Evolutionary conservation across 2,888 invertebrate species (phyloP).

Genomic region (Boloria euphrosyne): DNA sequence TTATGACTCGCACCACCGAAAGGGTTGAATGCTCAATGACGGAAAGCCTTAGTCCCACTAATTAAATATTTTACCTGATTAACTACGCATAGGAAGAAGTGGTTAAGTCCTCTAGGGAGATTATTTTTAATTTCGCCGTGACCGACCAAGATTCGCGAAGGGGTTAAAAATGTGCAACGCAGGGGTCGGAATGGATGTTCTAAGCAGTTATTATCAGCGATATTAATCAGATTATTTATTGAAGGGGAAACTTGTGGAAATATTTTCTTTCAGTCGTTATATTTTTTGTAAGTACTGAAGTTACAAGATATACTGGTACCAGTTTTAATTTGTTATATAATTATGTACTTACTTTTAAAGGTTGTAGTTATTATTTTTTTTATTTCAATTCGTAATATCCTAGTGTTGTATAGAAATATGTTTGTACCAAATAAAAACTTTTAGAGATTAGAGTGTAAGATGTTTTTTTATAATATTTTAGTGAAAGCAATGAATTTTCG

Average conservation of each 20-base stretch:
- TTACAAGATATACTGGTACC: too few relatives aligned
- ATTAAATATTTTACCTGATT: constrained; percentile 82
- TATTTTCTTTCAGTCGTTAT: constrained; percentile 21
- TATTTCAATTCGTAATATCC: too few relatives aligned
- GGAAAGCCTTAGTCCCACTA: constrained; percentile 63
- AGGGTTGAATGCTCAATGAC: constrained; percentile 53
- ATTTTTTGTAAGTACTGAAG: too few relatives aligned
- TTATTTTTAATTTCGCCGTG: constrained; percentile 76
- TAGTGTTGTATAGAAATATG: too few relatives aligned
- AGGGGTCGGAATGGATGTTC: constrained; percentile 62
- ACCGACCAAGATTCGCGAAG: constrained; percentile 63
- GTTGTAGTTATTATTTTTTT: too few relatives aligned
- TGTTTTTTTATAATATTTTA: too few relatives aligned
- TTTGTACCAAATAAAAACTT: too few relatives aligned
- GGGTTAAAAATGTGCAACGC: constrained; percentile 56
- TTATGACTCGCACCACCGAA: constrained; percentile 42
- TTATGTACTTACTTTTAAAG: too few relatives aligned
- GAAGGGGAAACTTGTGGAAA: constrained; percentile 37
- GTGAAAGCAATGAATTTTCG: too few relatives aligned
- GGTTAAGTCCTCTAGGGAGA: constrained; percentile 60
- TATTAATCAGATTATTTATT: constrained; percentile 68
- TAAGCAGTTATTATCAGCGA: constrained; percentile 60
- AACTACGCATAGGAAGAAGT: constrained; percentile 68
- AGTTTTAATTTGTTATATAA: too few relatives aligned
- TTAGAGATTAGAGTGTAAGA: too few relatives aligned